Evolutionary conservation across 2,113 vertebrate genomes (phyloP).

Genomic region (Myocastor coypus): DNA sequence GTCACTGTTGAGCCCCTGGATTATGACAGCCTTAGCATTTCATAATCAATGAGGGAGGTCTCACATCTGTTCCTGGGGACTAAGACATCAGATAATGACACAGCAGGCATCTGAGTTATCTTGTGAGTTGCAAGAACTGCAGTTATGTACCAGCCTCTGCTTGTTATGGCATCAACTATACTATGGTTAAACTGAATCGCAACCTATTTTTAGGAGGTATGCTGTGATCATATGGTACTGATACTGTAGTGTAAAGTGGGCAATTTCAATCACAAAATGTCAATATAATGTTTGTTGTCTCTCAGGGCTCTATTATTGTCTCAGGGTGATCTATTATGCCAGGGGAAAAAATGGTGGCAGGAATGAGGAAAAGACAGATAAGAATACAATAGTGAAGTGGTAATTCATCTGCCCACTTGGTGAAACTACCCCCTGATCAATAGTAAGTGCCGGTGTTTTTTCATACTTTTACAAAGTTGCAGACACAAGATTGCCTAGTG

Average conservation of each 20-base stretch:
- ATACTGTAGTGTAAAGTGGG: not conserved
- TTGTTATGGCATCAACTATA: not conserved
- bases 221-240: not conserved
- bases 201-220: not conserved
- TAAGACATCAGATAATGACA: not conserved
- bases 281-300: not conserved
- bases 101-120: not conserved
- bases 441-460: too few relatives aligned
- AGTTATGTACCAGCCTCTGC: not conserved
- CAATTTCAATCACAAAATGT: not conserved
- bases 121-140: not conserved
- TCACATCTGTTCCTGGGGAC: not conserved
- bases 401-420: too few relatives aligned
- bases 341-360: too few relatives aligned
- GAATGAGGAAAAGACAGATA: too few relatives aligned
- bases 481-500: too few relatives aligned
- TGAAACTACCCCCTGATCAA: too few relatives aligned
- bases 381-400: too few relatives aligned
- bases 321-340: too few relatives aligned
- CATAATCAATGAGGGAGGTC: not conserved
- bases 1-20: not conserved
- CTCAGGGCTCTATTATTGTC: too few relatives aligned
- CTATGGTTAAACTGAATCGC: not conserved
- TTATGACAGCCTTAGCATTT: not conserved
- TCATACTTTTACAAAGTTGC: too few relatives aligned